Base-by-base conservation (phyloP, 2,113 vertebrate species). In the Hyperoodon ampullatus region DNA sequence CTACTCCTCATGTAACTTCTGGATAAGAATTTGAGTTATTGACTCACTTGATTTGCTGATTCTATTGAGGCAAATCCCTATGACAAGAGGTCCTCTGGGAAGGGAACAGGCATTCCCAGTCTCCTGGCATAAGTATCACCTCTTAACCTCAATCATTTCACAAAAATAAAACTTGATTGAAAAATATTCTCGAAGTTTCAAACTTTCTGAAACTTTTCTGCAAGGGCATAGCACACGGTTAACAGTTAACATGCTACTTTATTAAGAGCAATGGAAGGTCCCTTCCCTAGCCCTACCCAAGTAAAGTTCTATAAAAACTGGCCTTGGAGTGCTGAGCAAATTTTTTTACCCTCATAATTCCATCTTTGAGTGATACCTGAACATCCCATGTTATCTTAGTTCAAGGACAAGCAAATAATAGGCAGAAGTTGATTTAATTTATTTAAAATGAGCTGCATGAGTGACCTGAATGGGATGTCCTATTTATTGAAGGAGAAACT, bases 391-490 rank as follows among this genome's bases (percentile, higher is more conserved):
- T 95, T 97, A 95, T 94, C 81, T 93, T 90, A 89, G 82, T 93
- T 97, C 95, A 97, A 98, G 97, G 97, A 96, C 93, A 96, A 90
- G 90, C 18, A 50, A 53, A 68, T 96, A 97, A 95, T 96, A 93
- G 42, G 71, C 84, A 88, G 93, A 77, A 82, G 58, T 92, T 97
- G 90, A 97, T 97, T 97, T 58, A 93, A 97, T 97, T 98, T 98
- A 95, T 97, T 97, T 93, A 96, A 98, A 97, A 95, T 86, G 50
- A 92, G 55, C 80, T 93, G 88, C 93, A 68, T 93, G 92, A 87
- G 53, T 97, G 90, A 95, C 90, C 85, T n/a, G 65, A 96, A 96
- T 71, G 55, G 23, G 50, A 23, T 97, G 90, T 65, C 72, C 88
- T 97, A 75, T 60, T 95, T 98, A 95, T n/a, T 96, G 83, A 97